Base-by-base conservation (phyloP, 2,888 invertebrate genomes). In the Philonicus albiceps region DNA sequence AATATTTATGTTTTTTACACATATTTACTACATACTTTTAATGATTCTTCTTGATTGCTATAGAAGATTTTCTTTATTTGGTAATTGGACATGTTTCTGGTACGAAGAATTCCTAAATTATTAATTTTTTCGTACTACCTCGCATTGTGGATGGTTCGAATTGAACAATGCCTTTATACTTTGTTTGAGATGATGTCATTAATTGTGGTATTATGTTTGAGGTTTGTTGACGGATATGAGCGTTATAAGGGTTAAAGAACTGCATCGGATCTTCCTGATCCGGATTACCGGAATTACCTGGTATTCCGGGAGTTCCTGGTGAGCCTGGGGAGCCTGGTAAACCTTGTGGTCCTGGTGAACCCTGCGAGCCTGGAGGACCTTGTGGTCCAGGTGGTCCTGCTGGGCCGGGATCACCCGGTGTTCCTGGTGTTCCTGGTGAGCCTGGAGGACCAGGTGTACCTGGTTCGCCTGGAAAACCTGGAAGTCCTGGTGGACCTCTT, bases 351-450 rank as follows among this genome's bases (percentile, higher is more conserved):
- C 86, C 86, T 30, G 49, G 13, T 16, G 37, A 22, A 2, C 85
- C 85, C 55, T 27, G 72, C n/a, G 84, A 0, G n/a, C 86, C 86
- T 30, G 49, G 13, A 22, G 37, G 22, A 2, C 85, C 85, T 76
- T 27, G 72, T 30, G 84, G 43, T n/a, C 84, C 84, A 22, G 27
- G 19, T 7, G 55, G 43, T 22, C 86, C 80, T 34, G 49, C 31
- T 84, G 76, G 40, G 1, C 86, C 86, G 1, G n/a, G 6, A 30
- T 37, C 11, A n/a, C 86, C 72, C 13, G 76, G 72, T 40, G 30
- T 0, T 11, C 86, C 72, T 37, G 86, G 19, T 11, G 19, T n/a
- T 27, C 86, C 86, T 2, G 76, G 86, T 76, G 55, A 1, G 6
- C 85, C 85, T 4, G 53, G 49, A 6, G 49, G n/a, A 1, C 78